These are phyloP conservation scores for Pardalotus punctatus DNA, from an alignment of 2,113 vertebrate species.

Conservation along the genomic window DNA sequence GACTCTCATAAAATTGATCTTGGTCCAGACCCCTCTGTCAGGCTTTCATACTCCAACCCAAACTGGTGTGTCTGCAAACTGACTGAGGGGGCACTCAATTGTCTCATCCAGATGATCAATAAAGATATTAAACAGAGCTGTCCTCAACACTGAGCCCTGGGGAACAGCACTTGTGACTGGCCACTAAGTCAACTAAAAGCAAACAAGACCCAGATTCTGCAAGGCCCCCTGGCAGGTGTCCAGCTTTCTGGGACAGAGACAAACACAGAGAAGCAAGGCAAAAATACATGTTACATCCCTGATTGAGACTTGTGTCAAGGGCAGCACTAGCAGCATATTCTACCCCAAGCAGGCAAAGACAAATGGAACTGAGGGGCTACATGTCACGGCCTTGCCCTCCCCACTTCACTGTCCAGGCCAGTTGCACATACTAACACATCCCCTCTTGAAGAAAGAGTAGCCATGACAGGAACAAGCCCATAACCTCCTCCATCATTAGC, in stretches of 20 bases:
- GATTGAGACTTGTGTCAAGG: not conserved
- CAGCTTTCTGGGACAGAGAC: not conserved
- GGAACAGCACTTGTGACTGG: not conserved
- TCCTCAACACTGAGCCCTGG: not conserved
- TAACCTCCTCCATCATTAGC: not conserved
- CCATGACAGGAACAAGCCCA: not conserved
- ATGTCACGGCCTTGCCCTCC: not conserved
- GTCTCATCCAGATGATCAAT: rapidly evolving
- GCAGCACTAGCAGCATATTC: not conserved
- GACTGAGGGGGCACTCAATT: rapidly evolving
- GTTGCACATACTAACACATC: not conserved
- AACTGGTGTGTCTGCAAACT: not conserved
- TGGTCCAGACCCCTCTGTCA: not conserved
- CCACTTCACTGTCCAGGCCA: not conserved
- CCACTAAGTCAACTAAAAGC: not conserved
- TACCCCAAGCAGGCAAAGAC: not conserved
- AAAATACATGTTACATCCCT: not conserved
- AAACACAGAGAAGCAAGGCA: not conserved
- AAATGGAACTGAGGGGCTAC: not conserved
- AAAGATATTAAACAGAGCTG: not conserved
- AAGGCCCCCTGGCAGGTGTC: not conserved
- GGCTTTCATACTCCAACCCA: not conserved
- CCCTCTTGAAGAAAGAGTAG: not conserved
- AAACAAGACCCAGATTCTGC: not conserved
- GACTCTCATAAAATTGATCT: rapidly evolving